These are phyloP conservation scores for Gambusia yucatana DNA, from an alignment of 2,797 vertebrate species.

Conservation along the genomic window DNA sequence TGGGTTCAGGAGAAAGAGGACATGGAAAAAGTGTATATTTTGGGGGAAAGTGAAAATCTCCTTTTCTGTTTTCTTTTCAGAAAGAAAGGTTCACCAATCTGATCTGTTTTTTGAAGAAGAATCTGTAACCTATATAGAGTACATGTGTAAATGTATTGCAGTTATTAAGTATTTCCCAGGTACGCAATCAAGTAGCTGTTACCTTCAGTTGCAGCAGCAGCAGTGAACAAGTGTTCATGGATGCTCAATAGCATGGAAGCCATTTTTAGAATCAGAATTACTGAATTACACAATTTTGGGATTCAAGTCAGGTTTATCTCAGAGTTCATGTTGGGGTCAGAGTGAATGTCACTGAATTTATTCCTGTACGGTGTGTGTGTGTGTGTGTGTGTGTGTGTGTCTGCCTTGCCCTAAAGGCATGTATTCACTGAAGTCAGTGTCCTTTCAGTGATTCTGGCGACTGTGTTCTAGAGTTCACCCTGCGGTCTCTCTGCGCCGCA, in stretches of 20 bases:
- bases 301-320: slow-evolving; percentile 14
- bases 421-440: slow-evolving; percentile 2
- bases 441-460: slow-evolving; percentile 37
- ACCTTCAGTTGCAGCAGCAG: not conserved
- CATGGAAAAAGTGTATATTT: not conserved
- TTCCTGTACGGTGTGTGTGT: slow-evolving; percentile 17
- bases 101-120: not conserved
- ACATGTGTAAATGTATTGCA: not conserved
- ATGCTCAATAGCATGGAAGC: not conserved
- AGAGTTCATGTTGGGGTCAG: slow-evolving; percentile 44
- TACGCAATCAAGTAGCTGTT: not conserved
- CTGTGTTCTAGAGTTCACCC: slow-evolving; percentile 51
- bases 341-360: slow-evolving; percentile 21
- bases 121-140: not conserved
- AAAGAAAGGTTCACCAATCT: not conserved
- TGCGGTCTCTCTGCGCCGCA: slow-evolving; percentile 28
- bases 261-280: not conserved
- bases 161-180: not conserved
- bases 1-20: not conserved
- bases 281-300: not conserved
- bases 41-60: not conserved
- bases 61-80: not conserved
- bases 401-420: not conserved
- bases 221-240: not conserved
- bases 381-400: slow-evolving; percentile 10